A percentile compares a stretch with the other conserved stretches of the same genome.
phyloP scores from a whole-genome alignment of 2,888 invertebrate genomes.

The Clepsis dumicolana region DNA sequence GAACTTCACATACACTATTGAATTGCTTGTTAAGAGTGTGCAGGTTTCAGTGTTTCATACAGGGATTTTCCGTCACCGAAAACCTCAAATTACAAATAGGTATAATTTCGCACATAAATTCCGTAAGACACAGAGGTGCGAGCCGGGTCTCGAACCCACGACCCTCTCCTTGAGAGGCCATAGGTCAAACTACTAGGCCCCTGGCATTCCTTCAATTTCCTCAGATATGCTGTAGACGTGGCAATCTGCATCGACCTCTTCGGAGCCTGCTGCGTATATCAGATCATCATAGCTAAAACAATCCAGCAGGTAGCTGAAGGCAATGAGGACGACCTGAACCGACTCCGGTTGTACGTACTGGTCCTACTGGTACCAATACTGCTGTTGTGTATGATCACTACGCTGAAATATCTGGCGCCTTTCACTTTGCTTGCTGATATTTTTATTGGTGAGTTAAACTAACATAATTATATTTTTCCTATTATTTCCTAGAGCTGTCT shows the following conservation, averaged over 20 bases:
- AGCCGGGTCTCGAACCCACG: too few species aligned
- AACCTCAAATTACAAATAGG: too few species aligned
- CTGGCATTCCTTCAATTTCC: not conserved
- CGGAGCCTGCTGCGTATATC: constrained; percentile 79
- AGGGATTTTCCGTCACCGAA: too few species aligned
- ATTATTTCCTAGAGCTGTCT: too few species aligned
- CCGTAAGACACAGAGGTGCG: too few species aligned
- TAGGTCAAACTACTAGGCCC: too few species aligned
- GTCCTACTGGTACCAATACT: constrained; percentile 68
- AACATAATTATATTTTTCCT: not conserved
- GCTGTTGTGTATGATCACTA: constrained; percentile 78
- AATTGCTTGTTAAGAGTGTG: too few species aligned
- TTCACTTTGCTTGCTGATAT: constrained; percentile 74
- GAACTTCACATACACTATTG: too few species aligned
- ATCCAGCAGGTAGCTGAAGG: constrained; percentile 68
- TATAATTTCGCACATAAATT: too few species aligned
- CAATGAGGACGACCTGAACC: constrained; percentile 53
- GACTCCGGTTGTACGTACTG: constrained; percentile 69
- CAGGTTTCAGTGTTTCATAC: too few species aligned
- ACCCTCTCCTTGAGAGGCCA: too few species aligned
- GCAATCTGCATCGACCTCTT: constrained; percentile 76
- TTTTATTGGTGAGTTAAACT: constrained; percentile 66
- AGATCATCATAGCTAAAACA: constrained; percentile 78
- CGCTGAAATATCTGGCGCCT: constrained; percentile 76
- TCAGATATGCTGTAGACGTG: constrained; percentile 69